phyloP scores from a whole-genome alignment of 2,888 invertebrate species.

The Copidosoma aretas region DNA sequence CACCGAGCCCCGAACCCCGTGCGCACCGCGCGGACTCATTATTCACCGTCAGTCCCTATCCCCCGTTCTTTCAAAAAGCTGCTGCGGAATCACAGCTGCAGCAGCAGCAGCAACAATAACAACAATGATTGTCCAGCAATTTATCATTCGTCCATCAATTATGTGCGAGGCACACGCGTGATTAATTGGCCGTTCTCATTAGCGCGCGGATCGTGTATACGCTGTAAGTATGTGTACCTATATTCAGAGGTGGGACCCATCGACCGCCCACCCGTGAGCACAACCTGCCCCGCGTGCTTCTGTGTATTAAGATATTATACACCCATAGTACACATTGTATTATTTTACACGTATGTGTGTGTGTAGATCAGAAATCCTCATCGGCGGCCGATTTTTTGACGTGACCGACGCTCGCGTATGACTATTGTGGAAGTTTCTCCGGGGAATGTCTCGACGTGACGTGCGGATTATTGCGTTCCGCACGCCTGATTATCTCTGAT shows the following conservation, averaged over 20 bases:
- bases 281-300: not conserved
- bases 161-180: conserved; percentile 9
- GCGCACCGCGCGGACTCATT: too few relatives aligned
- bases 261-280: not conserved
- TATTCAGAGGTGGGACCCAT: not conserved
- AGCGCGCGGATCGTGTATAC: not conserved
- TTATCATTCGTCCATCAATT: conserved; percentile 35
- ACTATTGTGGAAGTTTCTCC: too few relatives aligned
- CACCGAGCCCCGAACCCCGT: not conserved
- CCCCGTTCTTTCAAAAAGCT: conserved; percentile 26
- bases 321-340: too few relatives aligned
- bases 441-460: not conserved
- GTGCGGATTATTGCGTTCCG: not conserved
- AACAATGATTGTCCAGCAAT: conserved; percentile 22
- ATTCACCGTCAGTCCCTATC: too few relatives aligned
- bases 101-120: too few relatives aligned
- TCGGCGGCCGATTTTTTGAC: too few relatives aligned
- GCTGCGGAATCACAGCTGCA: conserved; percentile 18
- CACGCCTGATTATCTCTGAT: conserved; percentile 3
- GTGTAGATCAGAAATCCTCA: too few relatives aligned
- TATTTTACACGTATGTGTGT: too few relatives aligned
- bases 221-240: conserved; percentile 13
- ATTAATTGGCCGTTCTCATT: conserved; percentile 34
- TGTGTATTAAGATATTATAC: too few relatives aligned
- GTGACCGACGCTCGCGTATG: too few relatives aligned